Conservation (phyloP, 2,888 invertebrate species). For the Xanthia togata region DNA sequence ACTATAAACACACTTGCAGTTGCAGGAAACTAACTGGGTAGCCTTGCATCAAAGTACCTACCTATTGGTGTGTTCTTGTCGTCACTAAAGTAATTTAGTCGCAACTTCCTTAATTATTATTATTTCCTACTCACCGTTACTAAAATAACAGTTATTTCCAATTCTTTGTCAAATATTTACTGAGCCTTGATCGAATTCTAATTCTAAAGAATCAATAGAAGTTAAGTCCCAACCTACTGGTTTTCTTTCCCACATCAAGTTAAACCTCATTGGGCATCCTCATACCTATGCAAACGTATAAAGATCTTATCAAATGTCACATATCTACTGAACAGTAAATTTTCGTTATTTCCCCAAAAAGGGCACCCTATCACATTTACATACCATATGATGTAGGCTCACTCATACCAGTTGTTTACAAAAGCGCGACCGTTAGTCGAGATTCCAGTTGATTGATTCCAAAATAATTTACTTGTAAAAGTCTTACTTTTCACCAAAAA, state of each 20-base stretch:
- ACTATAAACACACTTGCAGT: not conserved
- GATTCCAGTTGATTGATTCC: conserved; percentile 80
- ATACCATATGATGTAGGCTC: conserved; percentile 59
- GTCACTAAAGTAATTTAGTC: conserved; percentile 1
- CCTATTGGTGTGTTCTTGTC: not conserved
- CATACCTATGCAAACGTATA: conserved; percentile 41
- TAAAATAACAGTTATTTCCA: conserved; percentile 37
- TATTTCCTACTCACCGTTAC: conserved; percentile 34
- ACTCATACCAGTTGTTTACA: conserved; percentile 67
- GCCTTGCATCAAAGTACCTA: not conserved
- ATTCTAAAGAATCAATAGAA: conserved; percentile 43
- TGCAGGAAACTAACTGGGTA: not conserved
- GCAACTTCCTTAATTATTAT: conserved; percentile 10
- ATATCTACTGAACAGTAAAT: conserved; percentile 64
- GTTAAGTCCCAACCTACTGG: conserved; percentile 26
- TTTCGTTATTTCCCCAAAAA: conserved; percentile 55
- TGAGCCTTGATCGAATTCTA: conserved; percentile 45
- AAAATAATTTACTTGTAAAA: conserved; percentile 74
- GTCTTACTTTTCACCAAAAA: conserved; percentile 79
- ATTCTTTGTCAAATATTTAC: conserved; percentile 32
- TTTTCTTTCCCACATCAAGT: conserved; percentile 57
- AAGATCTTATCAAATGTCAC: conserved; percentile 67
- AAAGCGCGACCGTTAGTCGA: conserved; percentile 83
- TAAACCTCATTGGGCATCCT: conserved; percentile 37
- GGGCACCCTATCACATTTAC: conserved; percentile 61